These are phyloP conservation scores for Carabus problematicus DNA, from an alignment of 2,888 invertebrate genomes.

Conservation along the genomic window DNA sequence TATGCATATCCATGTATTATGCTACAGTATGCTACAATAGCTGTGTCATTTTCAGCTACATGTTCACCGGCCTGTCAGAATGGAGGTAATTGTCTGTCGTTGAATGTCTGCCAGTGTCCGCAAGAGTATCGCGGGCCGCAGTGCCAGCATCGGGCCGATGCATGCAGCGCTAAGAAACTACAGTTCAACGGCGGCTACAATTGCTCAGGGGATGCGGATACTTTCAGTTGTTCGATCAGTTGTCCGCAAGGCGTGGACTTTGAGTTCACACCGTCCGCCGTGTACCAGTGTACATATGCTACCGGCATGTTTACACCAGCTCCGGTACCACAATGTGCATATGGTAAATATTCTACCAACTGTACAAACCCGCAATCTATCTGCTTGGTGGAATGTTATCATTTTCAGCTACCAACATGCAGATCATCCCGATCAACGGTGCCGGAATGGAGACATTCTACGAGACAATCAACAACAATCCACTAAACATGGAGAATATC, in stretches of 20 bases:
- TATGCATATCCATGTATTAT: constrained; percentile 46
- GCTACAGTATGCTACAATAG: constrained; percentile 9
- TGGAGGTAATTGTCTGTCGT: constrained; percentile 80
- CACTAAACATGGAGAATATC: neutral
- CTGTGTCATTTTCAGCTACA: constrained; percentile 59
- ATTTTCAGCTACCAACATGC: constrained; percentile 8
- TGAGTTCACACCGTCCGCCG: constrained; percentile 65
- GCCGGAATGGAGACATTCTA: neutral
- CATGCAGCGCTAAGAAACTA: constrained; percentile 68
- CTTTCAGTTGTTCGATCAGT: constrained; percentile 68
- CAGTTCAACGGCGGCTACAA: constrained; percentile 80
- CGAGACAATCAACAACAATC: neutral
- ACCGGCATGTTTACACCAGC: constrained; percentile 71
- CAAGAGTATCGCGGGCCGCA: constrained; percentile 72
- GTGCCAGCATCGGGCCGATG: constrained; percentile 70
- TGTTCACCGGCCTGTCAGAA: constrained; percentile 79
- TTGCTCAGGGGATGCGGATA: constrained; percentile 69
- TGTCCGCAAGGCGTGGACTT: constrained; percentile 73
- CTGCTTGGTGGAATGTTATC: neutral
- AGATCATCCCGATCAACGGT: neutral
- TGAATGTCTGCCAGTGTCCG: constrained; percentile 81
- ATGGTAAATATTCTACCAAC: constrained; percentile 53
- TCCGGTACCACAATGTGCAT: constrained; percentile 76
- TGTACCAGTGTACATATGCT: constrained; percentile 73
- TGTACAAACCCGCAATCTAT: neutral